These are phyloP conservation scores for Rhabdomys pumilio DNA, from an alignment of 2,797 vertebrate genomes.

Conservation along the genomic window DNA sequence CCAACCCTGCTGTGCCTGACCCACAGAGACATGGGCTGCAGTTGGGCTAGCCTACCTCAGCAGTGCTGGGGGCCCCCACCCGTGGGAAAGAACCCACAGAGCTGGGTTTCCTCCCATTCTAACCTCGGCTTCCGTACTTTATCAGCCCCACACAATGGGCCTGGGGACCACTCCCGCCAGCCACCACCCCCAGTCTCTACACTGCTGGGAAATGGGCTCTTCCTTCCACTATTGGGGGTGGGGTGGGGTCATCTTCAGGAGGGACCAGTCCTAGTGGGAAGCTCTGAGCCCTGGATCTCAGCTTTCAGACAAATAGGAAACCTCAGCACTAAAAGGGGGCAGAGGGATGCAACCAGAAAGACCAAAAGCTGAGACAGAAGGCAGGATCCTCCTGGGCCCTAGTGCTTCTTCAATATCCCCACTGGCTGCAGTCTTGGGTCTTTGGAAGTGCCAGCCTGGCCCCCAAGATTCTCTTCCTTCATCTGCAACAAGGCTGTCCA, in stretches of 20 bases:
- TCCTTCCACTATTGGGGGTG: constrained; percentile 86
- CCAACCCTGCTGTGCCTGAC: not conserved
- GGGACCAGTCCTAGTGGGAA: not conserved
- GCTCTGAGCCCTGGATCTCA: not conserved
- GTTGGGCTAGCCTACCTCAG: not conserved
- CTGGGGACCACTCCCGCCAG: constrained; percentile 79
- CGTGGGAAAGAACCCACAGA: constrained; percentile 87
- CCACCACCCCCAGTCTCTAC: constrained; percentile 73
- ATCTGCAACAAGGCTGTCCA: not conserved
- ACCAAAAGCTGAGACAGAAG: not conserved
- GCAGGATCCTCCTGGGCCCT: not conserved
- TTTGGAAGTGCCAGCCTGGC: not conserved
- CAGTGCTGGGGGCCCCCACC: constrained; percentile 64
- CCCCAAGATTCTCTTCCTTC: not conserved
- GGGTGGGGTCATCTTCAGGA: constrained; percentile 69
- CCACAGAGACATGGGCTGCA: not conserved
- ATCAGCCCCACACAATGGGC: constrained; percentile 88
- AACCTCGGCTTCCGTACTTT: constrained; percentile 89
- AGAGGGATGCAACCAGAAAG: not conserved
- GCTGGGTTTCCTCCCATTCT: constrained; percentile 89
- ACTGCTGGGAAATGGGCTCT: constrained; percentile 82
- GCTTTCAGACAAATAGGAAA: not conserved
- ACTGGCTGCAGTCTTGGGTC: not conserved
- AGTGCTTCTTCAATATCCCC: not conserved
- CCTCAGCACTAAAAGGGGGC: accelerated